A percentile compares a stretch with the other conserved stretches of the same genome.
Evolutionary conservation across 2,888 invertebrate species (phyloP).

Genomic region (Trissonchulus latispiculum): DNA sequence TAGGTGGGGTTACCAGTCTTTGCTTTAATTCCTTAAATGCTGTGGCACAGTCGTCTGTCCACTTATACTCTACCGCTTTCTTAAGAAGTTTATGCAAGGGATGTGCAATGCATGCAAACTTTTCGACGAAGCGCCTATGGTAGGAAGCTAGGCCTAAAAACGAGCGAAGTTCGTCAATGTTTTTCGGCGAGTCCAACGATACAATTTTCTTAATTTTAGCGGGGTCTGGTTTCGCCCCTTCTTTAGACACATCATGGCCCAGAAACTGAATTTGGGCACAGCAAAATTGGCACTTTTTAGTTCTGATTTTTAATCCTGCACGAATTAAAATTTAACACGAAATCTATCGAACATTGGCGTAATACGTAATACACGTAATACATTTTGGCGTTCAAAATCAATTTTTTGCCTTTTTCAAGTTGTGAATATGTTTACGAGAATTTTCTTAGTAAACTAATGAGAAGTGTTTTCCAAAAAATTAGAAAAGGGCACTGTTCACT

Average conservation of each 20-base stretch:
- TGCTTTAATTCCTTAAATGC: neutral
- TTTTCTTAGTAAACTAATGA: no score
- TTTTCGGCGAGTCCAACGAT: neutral
- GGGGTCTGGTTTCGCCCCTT: neutral
- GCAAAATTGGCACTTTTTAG: neutral
- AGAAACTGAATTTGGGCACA: neutral
- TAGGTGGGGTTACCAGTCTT: neutral
- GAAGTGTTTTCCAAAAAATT: no score
- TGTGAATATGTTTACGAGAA: no score
- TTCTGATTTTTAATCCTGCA: neutral
- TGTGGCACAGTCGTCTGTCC: neutral
- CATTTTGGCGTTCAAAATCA: no score
- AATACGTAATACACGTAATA: no score
- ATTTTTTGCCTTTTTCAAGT: no score
- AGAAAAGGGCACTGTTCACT: no score
- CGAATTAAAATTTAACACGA: no score
- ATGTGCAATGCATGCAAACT: neutral
- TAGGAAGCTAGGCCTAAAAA: neutral
- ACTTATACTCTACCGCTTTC: neutral
- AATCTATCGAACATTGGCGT: no score
- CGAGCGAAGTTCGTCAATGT: neutral
- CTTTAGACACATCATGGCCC: neutral
- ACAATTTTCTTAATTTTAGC: neutral
- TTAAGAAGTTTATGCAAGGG: neutral
- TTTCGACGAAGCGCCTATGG: neutral